phyloP scores from a whole-genome alignment of 2,888 invertebrate species.

The Agrochola circellaris region DNA sequence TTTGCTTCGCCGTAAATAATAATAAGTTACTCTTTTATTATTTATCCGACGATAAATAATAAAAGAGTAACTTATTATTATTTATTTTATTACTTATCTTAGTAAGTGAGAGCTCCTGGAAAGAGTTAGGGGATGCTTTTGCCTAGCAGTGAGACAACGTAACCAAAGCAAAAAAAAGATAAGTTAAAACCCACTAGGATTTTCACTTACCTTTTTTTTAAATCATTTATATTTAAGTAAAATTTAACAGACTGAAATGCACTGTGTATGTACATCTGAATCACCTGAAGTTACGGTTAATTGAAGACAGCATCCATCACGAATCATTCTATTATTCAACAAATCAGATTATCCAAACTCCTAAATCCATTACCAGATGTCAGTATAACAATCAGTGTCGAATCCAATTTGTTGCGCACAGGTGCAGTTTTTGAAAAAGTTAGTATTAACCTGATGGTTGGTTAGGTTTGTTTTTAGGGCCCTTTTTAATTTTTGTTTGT shows the following conservation, averaged over 20 bases:
- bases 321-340: slow-evolving; percentile 5
- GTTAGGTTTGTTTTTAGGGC: neutral
- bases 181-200: too few relatives aligned
- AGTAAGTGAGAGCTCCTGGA: too few relatives aligned
- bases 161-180: too few relatives aligned
- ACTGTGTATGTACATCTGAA: too few relatives aligned
- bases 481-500: neutral
- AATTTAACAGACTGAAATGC: neutral
- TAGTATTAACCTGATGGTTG: neutral
- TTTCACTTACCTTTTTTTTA: too few relatives aligned
- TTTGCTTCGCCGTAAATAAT: too few relatives aligned
- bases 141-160: too few relatives aligned
- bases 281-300: neutral
- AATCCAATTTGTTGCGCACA: neutral
- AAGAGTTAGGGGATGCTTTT: too few relatives aligned
- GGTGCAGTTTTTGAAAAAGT: neutral
- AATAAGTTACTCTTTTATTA: too few relatives aligned
- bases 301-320: neutral
- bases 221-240: neutral
- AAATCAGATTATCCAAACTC: slow-evolving; percentile 7
- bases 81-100: too few relatives aligned
- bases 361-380: slow-evolving; percentile 19
- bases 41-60: too few relatives aligned
- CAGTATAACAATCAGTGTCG: slow-evolving; percentile 23
- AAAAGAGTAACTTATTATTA: too few relatives aligned